Conservation (phyloP, 2,113 vertebrate species). For the Tiliqua scincoides region DNA sequence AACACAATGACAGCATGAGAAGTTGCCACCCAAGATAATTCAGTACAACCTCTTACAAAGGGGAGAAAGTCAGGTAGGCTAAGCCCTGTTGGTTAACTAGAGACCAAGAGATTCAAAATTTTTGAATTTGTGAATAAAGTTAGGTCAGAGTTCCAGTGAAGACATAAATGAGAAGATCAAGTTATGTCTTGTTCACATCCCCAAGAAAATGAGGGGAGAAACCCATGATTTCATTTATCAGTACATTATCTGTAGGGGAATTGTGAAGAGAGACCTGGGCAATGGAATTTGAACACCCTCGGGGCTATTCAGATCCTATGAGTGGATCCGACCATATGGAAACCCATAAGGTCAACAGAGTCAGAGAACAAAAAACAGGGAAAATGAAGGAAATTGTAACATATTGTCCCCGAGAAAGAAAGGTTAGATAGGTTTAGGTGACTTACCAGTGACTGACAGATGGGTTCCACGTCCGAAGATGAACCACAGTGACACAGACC, state of each 20-base stretch:
- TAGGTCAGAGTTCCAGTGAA: neutral
- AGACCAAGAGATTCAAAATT: neutral
- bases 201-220: neutral
- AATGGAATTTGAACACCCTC: neutral
- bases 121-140: neutral
- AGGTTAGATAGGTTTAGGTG: too few species aligned
- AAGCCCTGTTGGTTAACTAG: too few species aligned
- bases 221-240: neutral
- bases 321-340: neutral
- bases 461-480: slow-evolving; percentile 18
- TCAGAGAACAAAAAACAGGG: neutral
- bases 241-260: neutral
- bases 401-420: neutral
- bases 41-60: neutral
- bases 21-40: neutral
- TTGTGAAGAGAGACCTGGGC: neutral
- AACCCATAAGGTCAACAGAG: neutral
- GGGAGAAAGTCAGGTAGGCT: too few species aligned
- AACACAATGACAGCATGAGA: too few species aligned
- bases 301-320: neutral
- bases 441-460: neutral
- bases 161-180: neutral
- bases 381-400: neutral
- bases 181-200: neutral
- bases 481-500: slow-evolving; percentile 29